These are phyloP conservation scores for Exaiptasia diaphana DNA, from an alignment of 64 coral and sea anemone species.

Conservation along the genomic window DNA sequence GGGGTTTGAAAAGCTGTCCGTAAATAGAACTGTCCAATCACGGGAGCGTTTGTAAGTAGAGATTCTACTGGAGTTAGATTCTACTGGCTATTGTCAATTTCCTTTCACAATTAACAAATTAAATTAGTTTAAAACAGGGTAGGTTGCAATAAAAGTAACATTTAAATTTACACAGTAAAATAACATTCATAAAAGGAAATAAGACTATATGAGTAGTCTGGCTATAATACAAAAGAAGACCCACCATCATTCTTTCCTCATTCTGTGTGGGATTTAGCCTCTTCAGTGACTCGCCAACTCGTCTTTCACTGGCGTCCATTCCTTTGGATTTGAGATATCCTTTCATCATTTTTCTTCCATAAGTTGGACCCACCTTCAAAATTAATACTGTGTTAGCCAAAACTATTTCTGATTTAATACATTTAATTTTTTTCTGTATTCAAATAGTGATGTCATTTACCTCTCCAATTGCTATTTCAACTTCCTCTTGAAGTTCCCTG, in stretches of 20 bases:
- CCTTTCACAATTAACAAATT: too few relatives aligned
- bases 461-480: not conserved
- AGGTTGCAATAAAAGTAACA: too few relatives aligned
- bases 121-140: too few relatives aligned
- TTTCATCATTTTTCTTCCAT: constrained; percentile 5
- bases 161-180: too few relatives aligned
- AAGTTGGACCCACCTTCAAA: constrained; percentile 4
- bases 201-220: not conserved
- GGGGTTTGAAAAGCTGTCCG: too few relatives aligned
- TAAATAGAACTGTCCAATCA: too few relatives aligned
- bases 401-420: too few relatives aligned
- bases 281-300: not conserved
- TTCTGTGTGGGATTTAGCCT: not conserved
- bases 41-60: too few relatives aligned
- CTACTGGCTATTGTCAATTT: too few relatives aligned
- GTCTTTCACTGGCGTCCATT: not conserved
- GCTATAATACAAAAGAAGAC: not conserved
- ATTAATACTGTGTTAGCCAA: not conserved
- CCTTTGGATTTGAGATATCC: not conserved
- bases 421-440: too few relatives aligned
- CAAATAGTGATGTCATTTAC: not conserved
- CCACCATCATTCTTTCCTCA: not conserved
- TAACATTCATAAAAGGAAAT: not conserved
- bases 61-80: too few relatives aligned
- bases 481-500: not conserved